These are phyloP conservation scores for Amphipoea lucens DNA, from an alignment of 2,888 invertebrate species.

Conservation along the genomic window DNA sequence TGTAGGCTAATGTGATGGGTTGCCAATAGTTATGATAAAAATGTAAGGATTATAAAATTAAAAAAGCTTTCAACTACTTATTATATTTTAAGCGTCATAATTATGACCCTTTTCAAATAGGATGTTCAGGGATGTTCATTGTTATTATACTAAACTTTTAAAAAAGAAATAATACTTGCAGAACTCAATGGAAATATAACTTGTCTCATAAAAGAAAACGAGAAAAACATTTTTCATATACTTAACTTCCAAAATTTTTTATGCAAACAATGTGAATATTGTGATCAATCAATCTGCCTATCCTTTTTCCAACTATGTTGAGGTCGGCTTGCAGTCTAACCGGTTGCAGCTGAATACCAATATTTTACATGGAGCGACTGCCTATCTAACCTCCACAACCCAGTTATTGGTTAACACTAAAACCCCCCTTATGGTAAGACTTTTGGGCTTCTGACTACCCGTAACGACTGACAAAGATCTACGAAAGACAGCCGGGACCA, in stretches of 20 bases:
- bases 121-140: background rate
- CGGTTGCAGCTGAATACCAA: background rate
- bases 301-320: background rate
- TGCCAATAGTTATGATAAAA: background rate
- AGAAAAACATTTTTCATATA: background rate
- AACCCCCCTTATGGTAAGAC: background rate
- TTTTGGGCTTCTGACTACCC: background rate
- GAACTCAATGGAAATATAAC: background rate
- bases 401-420: background rate
- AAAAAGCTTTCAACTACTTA: background rate
- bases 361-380: background rate
- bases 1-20: conserved; percentile 5
- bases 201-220: background rate
- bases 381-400: background rate
- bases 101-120: background rate
- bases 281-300: background rate
- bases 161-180: too few relatives aligned
- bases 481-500: background rate
- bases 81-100: background rate
- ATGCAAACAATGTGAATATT: background rate
- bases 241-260: background rate
- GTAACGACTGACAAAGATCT: background rate
- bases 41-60: background rate
- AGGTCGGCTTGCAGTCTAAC: background rate
- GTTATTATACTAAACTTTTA: background rate